Evolutionary conservation across 92 coral and sea anemone genomes (phyloP).

Genomic region (Epizoanthus rinbou): DNA sequence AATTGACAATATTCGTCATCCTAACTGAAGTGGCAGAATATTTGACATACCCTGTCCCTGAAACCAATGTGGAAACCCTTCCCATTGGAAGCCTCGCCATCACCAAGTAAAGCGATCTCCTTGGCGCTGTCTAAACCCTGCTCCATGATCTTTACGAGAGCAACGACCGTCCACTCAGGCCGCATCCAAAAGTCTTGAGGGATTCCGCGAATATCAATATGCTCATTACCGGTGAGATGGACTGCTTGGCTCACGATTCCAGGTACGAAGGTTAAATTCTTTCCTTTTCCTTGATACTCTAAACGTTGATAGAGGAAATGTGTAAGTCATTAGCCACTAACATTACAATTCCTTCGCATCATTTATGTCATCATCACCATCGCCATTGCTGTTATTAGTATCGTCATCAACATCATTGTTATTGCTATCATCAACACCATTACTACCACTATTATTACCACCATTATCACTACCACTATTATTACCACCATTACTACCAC

Average conservation of each 20-base stretch:
- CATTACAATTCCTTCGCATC: no score
- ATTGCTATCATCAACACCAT: background rate
- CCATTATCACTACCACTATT: no score
- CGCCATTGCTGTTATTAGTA: no score
- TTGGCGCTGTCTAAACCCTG: conserved; percentile 15
- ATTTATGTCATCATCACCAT: no score
- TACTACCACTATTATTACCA: background rate
- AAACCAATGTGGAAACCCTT: conserved; percentile 86
- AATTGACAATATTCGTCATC: no score
- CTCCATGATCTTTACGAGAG: conserved; percentile 61
- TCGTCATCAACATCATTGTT: background rate
- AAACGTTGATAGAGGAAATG: background rate
- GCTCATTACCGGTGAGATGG: conserved; percentile 56
- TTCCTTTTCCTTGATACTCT: conserved; percentile 51
- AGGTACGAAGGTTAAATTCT: conserved; percentile 44
- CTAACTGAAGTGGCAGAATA: background rate
- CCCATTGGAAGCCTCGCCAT: conserved; percentile 42
- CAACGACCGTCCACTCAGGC: conserved; percentile 89
- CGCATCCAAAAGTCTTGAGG: conserved; percentile 73
- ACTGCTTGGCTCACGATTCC: conserved; percentile 75
- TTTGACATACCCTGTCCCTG: conserved; percentile 24
- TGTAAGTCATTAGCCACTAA: no score
- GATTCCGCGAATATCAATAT: conserved; percentile 70
- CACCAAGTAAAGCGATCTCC: conserved; percentile 70
- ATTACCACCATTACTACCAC: no score